Evolutionary conservation across 2,797 vertebrate species (phyloP), one percentile per base, ranked within the genome.

Genomic region (Pangasius djambal): DNA sequence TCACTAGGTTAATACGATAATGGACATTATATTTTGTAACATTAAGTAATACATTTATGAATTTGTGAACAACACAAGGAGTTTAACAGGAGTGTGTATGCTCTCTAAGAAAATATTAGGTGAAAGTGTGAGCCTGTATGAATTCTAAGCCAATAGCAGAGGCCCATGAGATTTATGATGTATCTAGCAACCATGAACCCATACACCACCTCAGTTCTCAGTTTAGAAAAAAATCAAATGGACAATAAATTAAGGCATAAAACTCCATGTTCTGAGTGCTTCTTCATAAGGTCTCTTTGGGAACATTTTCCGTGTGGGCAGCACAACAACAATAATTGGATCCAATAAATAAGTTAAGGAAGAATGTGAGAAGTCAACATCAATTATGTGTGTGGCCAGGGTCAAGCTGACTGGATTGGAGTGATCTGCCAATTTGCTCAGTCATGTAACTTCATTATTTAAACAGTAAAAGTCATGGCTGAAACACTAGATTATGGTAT

Each of bases 211-310:
- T 88, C 89, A 87, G 72, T 86, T 90, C 87, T 52, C 88, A 72
- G 87, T 83, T 77, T 87, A 83, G 90, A 90, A 93, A 90, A 87
- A 89, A 90, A 91, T 90, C 88, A 93, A 92, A 91, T 83, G 59
- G 88, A 81, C 90, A 88, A 91, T 91, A 92, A 92, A 91, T 90
- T 88, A 91, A 70, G 81, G 81, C 79, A 89, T 92, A 90, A 91
- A 91, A 89, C 13, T 86, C 86, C 90, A 88, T 83, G 83, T 88
- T 69, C 89, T 70, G 4, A 22, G 44, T 28, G 18, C 70, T 83
- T 90, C 86, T 84, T 88, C 83, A 8, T 82, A 83, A 74, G 57
- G 87, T 89, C 59, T 90, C 50, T 86, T 86, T 48, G 79, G 90
- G 87, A 90, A 77, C 61, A 88, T 87, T 85, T 79, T 91, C 86